A percentile compares a stretch with the other conserved stretches of the same genome.
Conservation (phyloP, 2,888 invertebrate species). For the Dicyrtoma fusca region DNA sequence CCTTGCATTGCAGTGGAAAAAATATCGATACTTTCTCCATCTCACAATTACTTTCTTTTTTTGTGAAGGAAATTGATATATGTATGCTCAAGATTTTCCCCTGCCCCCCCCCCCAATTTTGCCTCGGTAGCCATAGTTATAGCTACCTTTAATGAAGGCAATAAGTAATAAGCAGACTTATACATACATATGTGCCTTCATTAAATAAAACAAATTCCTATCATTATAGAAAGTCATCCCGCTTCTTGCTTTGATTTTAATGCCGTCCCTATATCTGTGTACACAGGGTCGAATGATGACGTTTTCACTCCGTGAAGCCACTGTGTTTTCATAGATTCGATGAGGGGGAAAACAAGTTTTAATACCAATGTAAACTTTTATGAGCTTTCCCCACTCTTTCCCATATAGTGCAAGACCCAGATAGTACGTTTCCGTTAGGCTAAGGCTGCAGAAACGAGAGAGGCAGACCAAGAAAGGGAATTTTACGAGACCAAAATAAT, state of each 20-base stretch:
- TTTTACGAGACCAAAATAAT: no score
- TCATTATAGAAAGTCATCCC: conserved; percentile 1
- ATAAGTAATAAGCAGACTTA: conserved; percentile 2
- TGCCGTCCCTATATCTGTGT: not conserved
- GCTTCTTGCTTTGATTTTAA: not conserved
- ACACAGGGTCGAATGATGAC: not conserved
- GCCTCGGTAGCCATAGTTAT: no score
- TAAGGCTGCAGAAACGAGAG: no score
- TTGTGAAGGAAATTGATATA: no score
- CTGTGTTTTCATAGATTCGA: not conserved
- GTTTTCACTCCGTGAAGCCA: not conserved
- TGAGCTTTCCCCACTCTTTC: not conserved
- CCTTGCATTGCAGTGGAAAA: no score
- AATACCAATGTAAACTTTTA: not conserved
- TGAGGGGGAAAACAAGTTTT: not conserved
- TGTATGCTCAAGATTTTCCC: no score
- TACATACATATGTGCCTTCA: conserved; percentile 9
- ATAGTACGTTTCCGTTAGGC: no score
- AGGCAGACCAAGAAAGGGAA: no score
- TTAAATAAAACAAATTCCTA: conserved; percentile 10
- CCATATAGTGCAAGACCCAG: not conserved
- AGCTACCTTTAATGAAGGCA: conserved; percentile 1
- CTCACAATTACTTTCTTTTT: no score
- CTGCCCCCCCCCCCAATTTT: no score
- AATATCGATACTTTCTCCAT: no score